Evolutionary conservation across 2,888 invertebrate genomes (phyloP).

Genomic region (Amphipoea oculea): DNA sequence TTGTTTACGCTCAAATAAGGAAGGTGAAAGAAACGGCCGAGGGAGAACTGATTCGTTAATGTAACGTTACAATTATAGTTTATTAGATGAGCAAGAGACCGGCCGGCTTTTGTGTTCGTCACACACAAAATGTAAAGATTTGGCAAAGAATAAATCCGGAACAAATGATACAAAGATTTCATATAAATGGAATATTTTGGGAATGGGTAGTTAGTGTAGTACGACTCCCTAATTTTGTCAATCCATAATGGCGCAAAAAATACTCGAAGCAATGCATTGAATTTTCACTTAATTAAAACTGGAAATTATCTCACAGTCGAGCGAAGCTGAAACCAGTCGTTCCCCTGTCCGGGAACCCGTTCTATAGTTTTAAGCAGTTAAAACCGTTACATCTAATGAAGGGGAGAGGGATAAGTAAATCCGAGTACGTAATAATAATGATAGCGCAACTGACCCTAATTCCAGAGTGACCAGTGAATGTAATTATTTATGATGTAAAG

Average conservation of each 20-base stretch:
- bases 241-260: constrained; percentile 31
- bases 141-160: constrained; percentile 54
- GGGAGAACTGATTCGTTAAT: constrained; percentile 82
- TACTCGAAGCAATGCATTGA: constrained; percentile 39
- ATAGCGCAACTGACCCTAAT: constrained; percentile 88
- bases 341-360: constrained; percentile 87
- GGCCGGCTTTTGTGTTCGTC: constrained; percentile 70
- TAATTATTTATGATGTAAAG: constrained; percentile 88
- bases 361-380: constrained; percentile 90
- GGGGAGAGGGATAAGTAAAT: constrained; percentile 88
- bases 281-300: constrained; percentile 83
- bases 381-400: constrained; percentile 91
- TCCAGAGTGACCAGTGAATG: constrained; percentile 86
- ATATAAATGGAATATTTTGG: constrained; percentile 37
- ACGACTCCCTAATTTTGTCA: constrained; percentile 11
- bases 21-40: constrained; percentile 85
- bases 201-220: constrained; percentile 4
- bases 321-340: constrained; percentile 84
- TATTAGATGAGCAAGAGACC: constrained; percentile 79
- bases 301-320: constrained; percentile 86
- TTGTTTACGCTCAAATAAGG: constrained; percentile 90
- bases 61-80: constrained; percentile 82
- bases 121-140: constrained; percentile 58
- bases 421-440: constrained; percentile 85
- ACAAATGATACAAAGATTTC: constrained; percentile 48